These are phyloP conservation scores for Pissodes strobi DNA, from an alignment of 1,140 invertebrate genomes.

Conservation along the genomic window DNA sequence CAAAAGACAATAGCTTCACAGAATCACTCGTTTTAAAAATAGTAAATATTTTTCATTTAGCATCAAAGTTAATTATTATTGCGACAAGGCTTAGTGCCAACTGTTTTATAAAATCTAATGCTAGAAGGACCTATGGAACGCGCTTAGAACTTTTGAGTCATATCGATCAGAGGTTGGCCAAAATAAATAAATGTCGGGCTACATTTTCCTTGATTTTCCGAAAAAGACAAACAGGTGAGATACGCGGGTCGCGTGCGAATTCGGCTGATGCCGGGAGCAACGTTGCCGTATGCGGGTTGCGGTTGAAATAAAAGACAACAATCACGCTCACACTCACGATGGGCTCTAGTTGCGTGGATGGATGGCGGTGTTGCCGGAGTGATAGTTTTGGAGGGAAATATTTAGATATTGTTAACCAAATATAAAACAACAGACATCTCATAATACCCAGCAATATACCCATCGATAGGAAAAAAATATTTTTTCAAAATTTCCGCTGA, in stretches of 20 bases:
- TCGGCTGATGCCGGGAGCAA: conserved; percentile 8
- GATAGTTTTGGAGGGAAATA: conserved; percentile 10
- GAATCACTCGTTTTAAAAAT: not conserved
- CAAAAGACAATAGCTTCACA: not conserved
- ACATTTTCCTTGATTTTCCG: conserved; percentile 26
- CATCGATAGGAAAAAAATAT: too few species aligned
- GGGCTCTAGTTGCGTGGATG: conserved; percentile 22
- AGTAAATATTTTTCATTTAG: too few species aligned
- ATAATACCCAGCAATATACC: too few species aligned
- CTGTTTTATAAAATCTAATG: too few species aligned
- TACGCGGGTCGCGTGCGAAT: conserved; percentile 18
- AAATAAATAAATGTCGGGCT: conserved; percentile 6
- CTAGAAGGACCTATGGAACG: not conserved
- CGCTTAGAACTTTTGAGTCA: conserved; percentile 4
- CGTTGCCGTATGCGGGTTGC: conserved; percentile 13
- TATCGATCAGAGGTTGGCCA: not conserved
- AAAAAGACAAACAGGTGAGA: conserved; percentile 29
- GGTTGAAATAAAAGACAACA: conserved; percentile 25
- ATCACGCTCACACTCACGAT: conserved; percentile 2
- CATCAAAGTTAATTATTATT: too few species aligned
- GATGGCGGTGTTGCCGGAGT: conserved; percentile 15
- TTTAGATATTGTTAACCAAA: too few species aligned
- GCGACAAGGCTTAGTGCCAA: too few species aligned
- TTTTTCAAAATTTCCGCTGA: too few species aligned
- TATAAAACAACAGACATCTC: too few species aligned